Conservation (phyloP, 1,140 invertebrate species). For the Drosophila seguyi region DNA sequence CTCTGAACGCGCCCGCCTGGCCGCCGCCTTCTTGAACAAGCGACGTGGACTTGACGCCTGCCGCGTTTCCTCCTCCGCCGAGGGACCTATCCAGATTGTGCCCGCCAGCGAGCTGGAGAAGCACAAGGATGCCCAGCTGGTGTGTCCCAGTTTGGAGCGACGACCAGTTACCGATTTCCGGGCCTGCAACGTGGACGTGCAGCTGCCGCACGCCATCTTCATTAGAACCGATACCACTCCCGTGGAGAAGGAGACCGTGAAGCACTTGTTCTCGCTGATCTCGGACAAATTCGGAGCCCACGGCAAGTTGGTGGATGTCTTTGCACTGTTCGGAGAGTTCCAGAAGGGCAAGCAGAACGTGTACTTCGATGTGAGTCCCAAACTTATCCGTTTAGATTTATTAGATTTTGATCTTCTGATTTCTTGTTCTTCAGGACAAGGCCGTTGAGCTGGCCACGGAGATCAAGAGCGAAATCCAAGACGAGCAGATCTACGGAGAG, state of each 20-base stretch:
- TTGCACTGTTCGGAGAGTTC: conserved; percentile 72
- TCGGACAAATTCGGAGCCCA: conserved; percentile 75
- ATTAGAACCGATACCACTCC: conserved; percentile 49
- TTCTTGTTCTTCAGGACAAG: conserved; percentile 57
- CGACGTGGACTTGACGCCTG: conserved; percentile 63
- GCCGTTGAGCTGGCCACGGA: conserved; percentile 64
- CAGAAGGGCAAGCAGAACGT: conserved; percentile 67
- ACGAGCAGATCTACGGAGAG: conserved; percentile 67
- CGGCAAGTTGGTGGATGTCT: conserved; percentile 78
- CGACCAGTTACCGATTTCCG: conserved; percentile 69
- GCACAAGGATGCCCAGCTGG: conserved; percentile 71
- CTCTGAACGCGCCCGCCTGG: conserved; percentile 51
- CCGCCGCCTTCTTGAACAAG: conserved; percentile 72
- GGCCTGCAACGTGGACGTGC: conserved; percentile 73
- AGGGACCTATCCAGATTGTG: conserved; percentile 63
- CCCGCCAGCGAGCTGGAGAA: conserved; percentile 64
- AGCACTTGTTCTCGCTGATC: conserved; percentile 74
- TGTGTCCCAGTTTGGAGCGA: conserved; percentile 68
- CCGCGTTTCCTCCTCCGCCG: conserved; percentile 32
- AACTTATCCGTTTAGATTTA: not conserved
- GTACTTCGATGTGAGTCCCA: conserved; percentile 71
- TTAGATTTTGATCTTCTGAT: not conserved
- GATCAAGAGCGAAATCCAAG: conserved; percentile 50
- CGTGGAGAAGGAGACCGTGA: conserved; percentile 76
- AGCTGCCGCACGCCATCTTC: conserved; percentile 72